Evolutionary conservation across 2,888 invertebrate genomes (phyloP).

Genomic region (Oegoconia quadripuncta): DNA sequence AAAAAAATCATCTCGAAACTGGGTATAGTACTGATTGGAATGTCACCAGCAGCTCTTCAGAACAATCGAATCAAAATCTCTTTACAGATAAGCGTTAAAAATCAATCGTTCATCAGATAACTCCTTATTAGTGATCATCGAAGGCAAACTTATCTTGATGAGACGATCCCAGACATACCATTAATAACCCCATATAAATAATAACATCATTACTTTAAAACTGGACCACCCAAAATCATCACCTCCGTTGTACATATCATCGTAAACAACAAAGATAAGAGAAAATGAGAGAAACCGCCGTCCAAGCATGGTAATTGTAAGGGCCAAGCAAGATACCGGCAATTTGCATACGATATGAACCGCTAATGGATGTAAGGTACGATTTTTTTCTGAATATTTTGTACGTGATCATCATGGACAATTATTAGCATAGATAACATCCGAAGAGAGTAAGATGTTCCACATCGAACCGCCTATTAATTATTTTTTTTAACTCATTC

Average conservation of each 20-base stretch:
- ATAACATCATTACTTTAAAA: conserved; percentile 67
- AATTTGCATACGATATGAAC: conserved; percentile 74
- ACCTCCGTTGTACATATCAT: conserved; percentile 45
- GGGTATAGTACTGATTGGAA: conserved; percentile 21
- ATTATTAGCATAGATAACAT: conserved; percentile 64
- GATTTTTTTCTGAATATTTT: conserved; percentile 56
- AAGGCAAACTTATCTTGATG: conserved; percentile 73
- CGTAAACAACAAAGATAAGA: conserved; percentile 52
- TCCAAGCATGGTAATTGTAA: conserved; percentile 50
- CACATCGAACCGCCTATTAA: conserved; percentile 5
- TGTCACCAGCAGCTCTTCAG: conserved; percentile 32
- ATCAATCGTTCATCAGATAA: conserved; percentile 67
- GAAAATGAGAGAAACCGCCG: conserved; percentile 56
- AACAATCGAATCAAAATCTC: conserved; percentile 56
- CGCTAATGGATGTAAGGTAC: conserved; percentile 66
- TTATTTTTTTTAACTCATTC: conserved; percentile 2
- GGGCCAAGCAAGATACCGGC: conserved; percentile 40
- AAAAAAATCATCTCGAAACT: too few species aligned
- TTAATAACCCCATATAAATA: conserved; percentile 71
- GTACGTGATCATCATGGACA: conserved; percentile 48
- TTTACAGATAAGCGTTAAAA: conserved; percentile 56
- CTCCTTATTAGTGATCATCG: conserved; percentile 67
- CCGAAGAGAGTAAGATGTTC: conserved; percentile 30
- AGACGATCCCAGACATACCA: conserved; percentile 52
- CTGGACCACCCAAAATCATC: conserved; percentile 76